Conservation (phyloP, 1,140 invertebrate species). For the Holotrichia oblita region DNA sequence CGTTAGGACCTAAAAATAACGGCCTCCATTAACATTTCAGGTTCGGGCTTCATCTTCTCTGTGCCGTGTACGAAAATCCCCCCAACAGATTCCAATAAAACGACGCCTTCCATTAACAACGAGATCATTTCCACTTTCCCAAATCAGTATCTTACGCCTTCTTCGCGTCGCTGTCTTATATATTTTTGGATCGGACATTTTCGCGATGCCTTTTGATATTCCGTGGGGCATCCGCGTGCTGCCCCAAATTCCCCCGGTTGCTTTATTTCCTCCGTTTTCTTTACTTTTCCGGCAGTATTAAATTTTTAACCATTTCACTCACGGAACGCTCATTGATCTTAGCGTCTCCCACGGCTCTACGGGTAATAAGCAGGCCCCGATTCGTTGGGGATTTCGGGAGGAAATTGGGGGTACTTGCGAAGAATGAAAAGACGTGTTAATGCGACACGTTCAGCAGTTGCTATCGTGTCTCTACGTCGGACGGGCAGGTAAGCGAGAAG, state of each 20-base stretch:
- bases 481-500: slow-evolving; percentile 7
- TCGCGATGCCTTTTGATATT: slow-evolving; percentile 7
- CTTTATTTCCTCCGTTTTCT: slow-evolving; percentile 28
- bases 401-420: not conserved
- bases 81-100: slow-evolving; percentile 20
- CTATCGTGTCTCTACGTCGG: slow-evolving; percentile 43
- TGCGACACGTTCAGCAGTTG: slow-evolving; percentile 54
- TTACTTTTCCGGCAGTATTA: slow-evolving; percentile 45
- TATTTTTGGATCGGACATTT: slow-evolving; percentile 5
- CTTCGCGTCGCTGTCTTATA: slow-evolving; percentile 5
- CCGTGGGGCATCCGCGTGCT: not conserved
- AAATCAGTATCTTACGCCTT: slow-evolving; percentile 12
- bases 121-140: slow-evolving; percentile 20
- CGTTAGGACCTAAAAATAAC: slow-evolving; percentile 12
- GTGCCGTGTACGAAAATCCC: slow-evolving; percentile 3
- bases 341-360: slow-evolving; percentile 46
- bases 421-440: slow-evolving; percentile 51
- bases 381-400: slow-evolving; percentile 18
- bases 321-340: slow-evolving; percentile 56
- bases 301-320: slow-evolving; percentile 57
- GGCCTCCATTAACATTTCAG: slow-evolving; percentile 11
- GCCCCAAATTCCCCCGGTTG: slow-evolving; percentile 18
- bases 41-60: slow-evolving; percentile 11
- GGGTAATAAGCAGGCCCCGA: slow-evolving; percentile 51
- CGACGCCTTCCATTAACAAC: slow-evolving; percentile 28